Evolutionary conservation across 2,113 vertebrate genomes (phyloP).

Genomic region (Azemiops feae): DNA sequence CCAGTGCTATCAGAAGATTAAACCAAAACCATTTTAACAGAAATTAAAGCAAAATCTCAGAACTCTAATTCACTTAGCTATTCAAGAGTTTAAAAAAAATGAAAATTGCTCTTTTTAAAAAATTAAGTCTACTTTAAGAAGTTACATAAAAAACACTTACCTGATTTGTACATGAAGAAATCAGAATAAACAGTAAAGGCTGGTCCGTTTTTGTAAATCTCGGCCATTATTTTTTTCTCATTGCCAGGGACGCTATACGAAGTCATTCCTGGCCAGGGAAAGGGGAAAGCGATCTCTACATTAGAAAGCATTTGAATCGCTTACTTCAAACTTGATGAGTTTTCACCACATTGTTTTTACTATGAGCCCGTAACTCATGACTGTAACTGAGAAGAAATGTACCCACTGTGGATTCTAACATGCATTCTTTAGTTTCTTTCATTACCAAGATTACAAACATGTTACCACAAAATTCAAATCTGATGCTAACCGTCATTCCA

Average conservation of each 20-base stretch:
- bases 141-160: constrained; percentile 62
- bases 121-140: neutral
- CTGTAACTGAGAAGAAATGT: no score
- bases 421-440: no score
- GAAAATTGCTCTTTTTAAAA: neutral
- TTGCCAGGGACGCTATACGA: constrained; percentile 75
- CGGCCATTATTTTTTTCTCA: constrained; percentile 80
- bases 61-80: no score
- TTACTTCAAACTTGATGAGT: neutral
- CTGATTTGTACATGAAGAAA: constrained; percentile 88
- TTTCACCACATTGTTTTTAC: no score
- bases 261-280: constrained; percentile 66
- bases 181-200: constrained; percentile 88
- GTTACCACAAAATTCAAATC: no score
- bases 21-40: neutral
- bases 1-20: neutral
- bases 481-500: neutral
- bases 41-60: neutral
- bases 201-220: constrained; percentile 90
- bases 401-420: no score
- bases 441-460: no score
- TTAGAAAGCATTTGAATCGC: neutral
- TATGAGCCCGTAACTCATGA: no score
- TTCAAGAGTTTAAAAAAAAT: neutral
- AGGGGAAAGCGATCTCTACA: neutral